phyloP scores from a whole-genome alignment of 2,797 vertebrate genomes.

The Sebastes minor region DNA sequence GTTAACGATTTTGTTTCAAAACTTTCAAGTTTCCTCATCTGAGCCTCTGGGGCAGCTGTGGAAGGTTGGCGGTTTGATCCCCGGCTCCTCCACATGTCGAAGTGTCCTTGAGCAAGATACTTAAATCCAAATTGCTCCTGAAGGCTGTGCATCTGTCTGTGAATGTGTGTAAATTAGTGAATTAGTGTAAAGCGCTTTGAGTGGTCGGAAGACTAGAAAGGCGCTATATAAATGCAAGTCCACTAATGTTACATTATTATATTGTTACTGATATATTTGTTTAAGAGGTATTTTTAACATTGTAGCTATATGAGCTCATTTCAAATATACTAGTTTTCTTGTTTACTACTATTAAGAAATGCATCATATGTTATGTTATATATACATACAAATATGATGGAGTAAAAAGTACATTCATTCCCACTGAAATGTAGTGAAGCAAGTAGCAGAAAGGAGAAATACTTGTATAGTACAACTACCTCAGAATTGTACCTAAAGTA shows the following conservation, averaged over 20 bases:
- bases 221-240: too few relatives aligned
- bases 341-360: not conserved
- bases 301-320: not conserved
- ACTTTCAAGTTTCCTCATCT: too few relatives aligned
- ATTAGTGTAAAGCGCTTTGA: too few relatives aligned
- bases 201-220: too few relatives aligned
- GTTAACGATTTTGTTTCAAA: too few relatives aligned
- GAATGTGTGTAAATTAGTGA: too few relatives aligned
- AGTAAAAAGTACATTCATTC: not conserved
- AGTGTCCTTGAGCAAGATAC: too few relatives aligned
- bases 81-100: too few relatives aligned
- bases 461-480: not conserved
- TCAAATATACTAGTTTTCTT: not conserved
- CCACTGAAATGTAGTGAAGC: not conserved
- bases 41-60: too few relatives aligned
- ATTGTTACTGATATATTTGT: not conserved
- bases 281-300: not conserved
- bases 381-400: not conserved
- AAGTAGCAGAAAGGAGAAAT: not conserved
- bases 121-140: too few relatives aligned
- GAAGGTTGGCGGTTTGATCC: too few relatives aligned
- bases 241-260: not conserved
- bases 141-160: too few relatives aligned
- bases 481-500: not conserved
- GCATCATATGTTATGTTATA: not conserved